A percentile compares a stretch with the other conserved stretches of the same genome.
Evolutionary conservation across 2,888 invertebrate genomes (phyloP).

Genomic region (Watsonalla binaria): DNA sequence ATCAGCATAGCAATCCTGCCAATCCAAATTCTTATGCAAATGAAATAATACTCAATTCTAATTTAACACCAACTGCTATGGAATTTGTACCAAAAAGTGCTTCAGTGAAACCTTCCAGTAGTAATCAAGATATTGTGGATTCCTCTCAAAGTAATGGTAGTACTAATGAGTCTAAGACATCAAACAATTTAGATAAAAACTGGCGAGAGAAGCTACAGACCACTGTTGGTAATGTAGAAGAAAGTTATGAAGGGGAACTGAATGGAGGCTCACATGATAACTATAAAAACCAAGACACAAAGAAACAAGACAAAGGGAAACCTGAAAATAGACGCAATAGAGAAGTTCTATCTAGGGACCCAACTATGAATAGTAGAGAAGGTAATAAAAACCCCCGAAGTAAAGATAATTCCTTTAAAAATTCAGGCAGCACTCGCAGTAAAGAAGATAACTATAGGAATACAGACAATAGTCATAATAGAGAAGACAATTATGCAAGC

Average conservation of each 20-base stretch:
- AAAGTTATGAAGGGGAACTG: constrained; percentile 17
- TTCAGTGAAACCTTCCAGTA: constrained; percentile 30
- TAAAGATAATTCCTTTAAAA: too few relatives aligned
- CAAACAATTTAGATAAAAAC: constrained; percentile 50
- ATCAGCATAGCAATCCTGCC: constrained; percentile 32
- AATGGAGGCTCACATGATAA: constrained; percentile 31
- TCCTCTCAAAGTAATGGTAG: constrained; percentile 25
- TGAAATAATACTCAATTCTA: constrained; percentile 66
- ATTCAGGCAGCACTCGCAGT: too few relatives aligned
- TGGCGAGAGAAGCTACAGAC: constrained; percentile 59
- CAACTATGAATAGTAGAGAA: too few relatives aligned
- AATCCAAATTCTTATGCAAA: constrained; percentile 40
- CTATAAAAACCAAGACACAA: constrained; percentile 27
- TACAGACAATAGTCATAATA: too few relatives aligned
- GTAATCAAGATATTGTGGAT: constrained; percentile 40
- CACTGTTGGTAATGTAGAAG: constrained; percentile 30
- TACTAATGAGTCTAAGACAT: constrained; percentile 28
- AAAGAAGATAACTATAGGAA: too few relatives aligned
- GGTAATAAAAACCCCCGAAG: too few relatives aligned
- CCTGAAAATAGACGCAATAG: not conserved
- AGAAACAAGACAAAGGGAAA: not conserved
- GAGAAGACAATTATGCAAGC: too few relatives aligned
- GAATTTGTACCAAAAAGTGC: constrained; percentile 77
- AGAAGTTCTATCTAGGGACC: not conserved
- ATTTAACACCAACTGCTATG: constrained; percentile 75